Evolutionary conservation across 37 sponge, comb jelly and placozoan species (phyloP), one percentile per base, ranked within the genome.

Genomic region (Halisarca cf. caerulea): DNA sequence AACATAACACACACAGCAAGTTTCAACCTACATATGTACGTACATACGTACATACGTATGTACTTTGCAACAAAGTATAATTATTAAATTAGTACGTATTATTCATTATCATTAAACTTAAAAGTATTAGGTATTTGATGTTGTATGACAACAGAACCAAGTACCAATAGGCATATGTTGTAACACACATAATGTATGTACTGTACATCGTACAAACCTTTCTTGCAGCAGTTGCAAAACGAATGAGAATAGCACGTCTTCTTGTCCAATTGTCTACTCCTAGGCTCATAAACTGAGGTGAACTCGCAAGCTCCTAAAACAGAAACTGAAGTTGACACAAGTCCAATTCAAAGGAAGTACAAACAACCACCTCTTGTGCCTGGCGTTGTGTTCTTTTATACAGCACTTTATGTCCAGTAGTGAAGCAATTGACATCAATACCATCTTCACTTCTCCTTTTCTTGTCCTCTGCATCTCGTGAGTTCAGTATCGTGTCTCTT

Each of bases 191-290:
- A n/a, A n/a, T n/a, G n/a, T n/a, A n/a, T n/a, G n/a, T n/a, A n/a
- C n/a, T n/a, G n/a, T n/a, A n/a, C n/a, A n/a, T n/a, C 23, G 88
- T 27, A 33, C 84, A 18, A 21, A 92, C 90, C 85, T 80, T 92
- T 83, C 93, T 89, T 11, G 88, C 95, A 28, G 93, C 93, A 34
- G 86, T 70, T 5, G 92, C 85, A 84, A 95, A 95, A 42, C 86
- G 51, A 25, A 43, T 30, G 41, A 75, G 79, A 1, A 70, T 86
- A 25, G 38, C 58, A 24, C 87, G 88, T 28, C 95, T 80, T 27
- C 81, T 47, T 5, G 32, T 15, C 95, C 95, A 94, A 3, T 24
- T 23, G 66, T 94, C 83, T 24, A 81, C 85, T 24, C 37, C 27
- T 36, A 87, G 68, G 33, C 30, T 28, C 32, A 87, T 78, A 94